phyloP scores from a whole-genome alignment of 2,113 vertebrate species.

The Gopherus evgoodei region DNA sequence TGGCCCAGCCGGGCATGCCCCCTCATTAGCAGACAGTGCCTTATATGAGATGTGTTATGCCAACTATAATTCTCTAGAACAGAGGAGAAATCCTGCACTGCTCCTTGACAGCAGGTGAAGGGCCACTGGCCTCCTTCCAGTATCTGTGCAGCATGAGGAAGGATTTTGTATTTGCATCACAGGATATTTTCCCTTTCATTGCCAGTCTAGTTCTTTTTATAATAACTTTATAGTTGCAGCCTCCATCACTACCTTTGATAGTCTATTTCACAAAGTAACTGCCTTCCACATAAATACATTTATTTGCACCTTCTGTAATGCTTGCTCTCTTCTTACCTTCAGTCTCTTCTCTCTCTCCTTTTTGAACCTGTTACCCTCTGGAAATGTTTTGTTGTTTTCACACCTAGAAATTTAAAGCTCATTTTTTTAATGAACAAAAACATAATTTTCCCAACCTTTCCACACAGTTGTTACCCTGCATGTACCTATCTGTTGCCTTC shows the following conservation, averaged over 20 bases:
- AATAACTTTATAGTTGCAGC: neutral
- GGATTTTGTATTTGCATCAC: neutral
- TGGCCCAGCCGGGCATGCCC: neutral
- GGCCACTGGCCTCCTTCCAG: neutral
- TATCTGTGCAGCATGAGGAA: neutral
- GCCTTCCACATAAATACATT: neutral
- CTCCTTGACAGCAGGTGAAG: neutral
- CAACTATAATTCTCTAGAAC: neutral
- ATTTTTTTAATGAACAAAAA: conserved; percentile 42
- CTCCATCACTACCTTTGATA: neutral
- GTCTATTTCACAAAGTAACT: neutral
- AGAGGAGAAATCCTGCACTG: neutral
- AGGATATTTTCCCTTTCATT: neutral
- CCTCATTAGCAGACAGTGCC: neutral
- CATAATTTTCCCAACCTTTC: neutral
- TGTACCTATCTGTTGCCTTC: conserved; percentile 4
- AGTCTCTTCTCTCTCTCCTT: neutral
- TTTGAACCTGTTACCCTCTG: neutral
- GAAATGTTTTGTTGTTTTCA: conserved; percentile 13
- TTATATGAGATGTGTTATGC: rapidly evolving
- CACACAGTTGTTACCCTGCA: neutral
- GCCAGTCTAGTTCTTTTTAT: neutral
- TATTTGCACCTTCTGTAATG: neutral
- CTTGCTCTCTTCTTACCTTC: neutral
- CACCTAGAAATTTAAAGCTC: neutral